Base-by-base conservation (phyloP, 2,113 vertebrate species). In the Apeltes quadracus region DNA sequence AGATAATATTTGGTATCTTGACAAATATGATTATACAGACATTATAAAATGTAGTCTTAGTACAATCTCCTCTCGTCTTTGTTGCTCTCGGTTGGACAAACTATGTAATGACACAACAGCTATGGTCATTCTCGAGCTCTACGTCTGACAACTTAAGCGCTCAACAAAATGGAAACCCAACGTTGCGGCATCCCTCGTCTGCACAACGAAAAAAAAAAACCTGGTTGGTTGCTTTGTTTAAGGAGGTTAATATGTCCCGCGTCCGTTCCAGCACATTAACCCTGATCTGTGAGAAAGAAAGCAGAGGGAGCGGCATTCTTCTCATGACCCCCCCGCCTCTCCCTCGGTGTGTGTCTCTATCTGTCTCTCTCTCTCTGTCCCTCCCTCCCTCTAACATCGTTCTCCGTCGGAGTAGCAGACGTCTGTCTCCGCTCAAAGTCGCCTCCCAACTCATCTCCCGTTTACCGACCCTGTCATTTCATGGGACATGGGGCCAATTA, bases 321-420 rank as follows among this genome's bases (percentile, higher is more conserved):
- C 87, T 90, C 90, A 90, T 78, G 88, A 87, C 83, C 50, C 86
- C 75, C 32, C 32, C 32, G 1, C 32, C 32, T 5, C 29, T 5
- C 29, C 29, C 29, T 5, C 29, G n/a, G n/a, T n/a, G n/a, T n/a
- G n/a, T n/a, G n/a, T n/a, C n/a, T n/a, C n/a, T n/a, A n/a, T n/a
- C 68, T 41, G 53, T 67, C 13, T 69, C 75, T 50, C 72, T 11
- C n/a, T n/a, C n/a, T n/a, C n/a, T n/a, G n/a, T 5, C 29, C 29
- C 29, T 5, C 29, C 29, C 29, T 29, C 29, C 38, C 61, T 71
- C 62, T 7, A 75, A 74, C 86, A 80, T 27, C 69, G 18, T 51
- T n/a, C 39, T 25, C 11, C 1, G 64, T 76, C 82, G 72, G 63
- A 62, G 76, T 83, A 86, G 89, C 80, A 72, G 82, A 85, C 56